Percentiles rank a stretch among this genome's conserved stretches.
Conservation (phyloP, 2,113 vertebrate species). For the Ciconia stormi region DNA sequence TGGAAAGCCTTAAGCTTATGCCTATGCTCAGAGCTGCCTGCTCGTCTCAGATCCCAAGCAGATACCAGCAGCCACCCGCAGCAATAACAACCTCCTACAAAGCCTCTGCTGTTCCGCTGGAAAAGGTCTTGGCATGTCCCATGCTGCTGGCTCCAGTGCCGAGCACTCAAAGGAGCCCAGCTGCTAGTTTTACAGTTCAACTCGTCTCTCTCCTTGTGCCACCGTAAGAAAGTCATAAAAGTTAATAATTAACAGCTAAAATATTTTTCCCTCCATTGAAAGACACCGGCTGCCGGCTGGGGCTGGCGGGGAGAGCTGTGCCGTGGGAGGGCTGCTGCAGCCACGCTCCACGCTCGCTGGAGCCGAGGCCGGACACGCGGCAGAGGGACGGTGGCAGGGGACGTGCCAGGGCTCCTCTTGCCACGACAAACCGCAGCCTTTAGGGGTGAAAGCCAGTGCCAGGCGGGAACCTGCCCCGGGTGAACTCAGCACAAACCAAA, state of each 20-base stretch:
- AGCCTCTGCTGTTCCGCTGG: neutral
- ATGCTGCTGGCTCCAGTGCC: neutral
- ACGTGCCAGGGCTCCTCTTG: neutral
- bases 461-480: neutral
- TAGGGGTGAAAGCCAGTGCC: neutral
- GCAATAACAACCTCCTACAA: neutral
- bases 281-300: neutral
- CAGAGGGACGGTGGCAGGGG: neutral
- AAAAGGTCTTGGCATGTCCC: neutral
- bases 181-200: neutral
- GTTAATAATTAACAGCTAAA: neutral
- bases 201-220: neutral
- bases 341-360: neutral
- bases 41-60: neutral
- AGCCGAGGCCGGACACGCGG: accelerated
- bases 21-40: accelerated
- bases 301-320: neutral
- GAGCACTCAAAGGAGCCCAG: neutral
- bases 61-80: neutral
- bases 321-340: neutral
- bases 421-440: neutral
- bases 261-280: neutral
- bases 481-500: neutral
- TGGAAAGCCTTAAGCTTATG: neutral
- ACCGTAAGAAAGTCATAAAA: neutral